Percentiles rank a stretch among this genome's conserved stretches.
Conservation (phyloP, 2,888 invertebrate genomes). For the Eumacrocentrus americanus region DNA sequence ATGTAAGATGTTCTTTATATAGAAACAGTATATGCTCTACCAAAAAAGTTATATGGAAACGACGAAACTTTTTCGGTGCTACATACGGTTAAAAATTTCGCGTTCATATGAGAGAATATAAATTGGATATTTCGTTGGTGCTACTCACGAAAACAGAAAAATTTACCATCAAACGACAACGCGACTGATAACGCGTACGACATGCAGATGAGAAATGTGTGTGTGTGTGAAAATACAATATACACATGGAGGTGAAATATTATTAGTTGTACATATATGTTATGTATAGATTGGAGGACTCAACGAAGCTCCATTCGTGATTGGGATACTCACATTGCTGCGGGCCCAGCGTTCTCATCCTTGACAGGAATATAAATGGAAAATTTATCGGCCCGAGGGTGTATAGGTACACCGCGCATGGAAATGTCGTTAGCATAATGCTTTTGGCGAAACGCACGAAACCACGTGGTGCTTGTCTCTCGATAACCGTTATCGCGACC, state of each 20-base stretch:
- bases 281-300: slow-evolving; percentile 4
- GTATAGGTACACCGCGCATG: slow-evolving; percentile 21
- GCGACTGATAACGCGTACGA: slow-evolving; percentile 3
- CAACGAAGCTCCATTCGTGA: neutral
- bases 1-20: neutral
- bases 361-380: slow-evolving; percentile 50
- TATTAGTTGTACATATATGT: slow-evolving; percentile 1
- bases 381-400: slow-evolving; percentile 46
- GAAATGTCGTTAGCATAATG: slow-evolving; percentile 47
- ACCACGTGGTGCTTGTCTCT: neutral
- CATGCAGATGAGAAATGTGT: neutral
- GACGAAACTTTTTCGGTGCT: slow-evolving; percentile 15
- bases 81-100: slow-evolving; percentile 18
- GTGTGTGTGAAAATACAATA: neutral
- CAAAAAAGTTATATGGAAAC: too few species aligned
- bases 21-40: too few species aligned
- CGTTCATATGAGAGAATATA: slow-evolving; percentile 34
- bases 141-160: slow-evolving; percentile 29
- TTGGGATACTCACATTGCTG: slow-evolving; percentile 4
- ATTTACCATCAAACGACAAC: slow-evolving; percentile 17
- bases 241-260: neutral
- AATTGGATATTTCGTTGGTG: slow-evolving; percentile 41
- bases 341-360: slow-evolving; percentile 26
- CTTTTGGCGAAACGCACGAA: slow-evolving; percentile 22
- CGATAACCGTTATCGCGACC: neutral